These are phyloP conservation scores for Buathra laborator DNA, from an alignment of 2,888 invertebrate genomes.

Conservation along the genomic window DNA sequence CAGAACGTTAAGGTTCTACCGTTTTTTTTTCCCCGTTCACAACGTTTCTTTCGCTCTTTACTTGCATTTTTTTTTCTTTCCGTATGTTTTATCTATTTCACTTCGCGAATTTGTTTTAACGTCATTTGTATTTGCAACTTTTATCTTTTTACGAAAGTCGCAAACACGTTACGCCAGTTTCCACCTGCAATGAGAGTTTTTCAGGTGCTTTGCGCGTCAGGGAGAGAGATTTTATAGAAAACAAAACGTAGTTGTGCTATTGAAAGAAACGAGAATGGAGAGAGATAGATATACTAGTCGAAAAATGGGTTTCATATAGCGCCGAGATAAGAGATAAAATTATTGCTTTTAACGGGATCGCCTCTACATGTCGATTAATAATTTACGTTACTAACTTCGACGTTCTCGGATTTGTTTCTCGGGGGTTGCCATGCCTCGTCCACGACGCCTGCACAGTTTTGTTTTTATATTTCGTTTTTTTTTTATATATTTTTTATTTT, in stretches of 20 bases:
- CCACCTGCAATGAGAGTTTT: slow-evolving; percentile 20
- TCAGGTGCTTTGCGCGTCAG: slow-evolving; percentile 52
- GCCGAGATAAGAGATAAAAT: slow-evolving; percentile 39
- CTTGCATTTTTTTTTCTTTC: slow-evolving; percentile 9
- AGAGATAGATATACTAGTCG: slow-evolving; percentile 75
- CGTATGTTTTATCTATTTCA: slow-evolving; percentile 2
- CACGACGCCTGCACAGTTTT: slow-evolving; percentile 48
- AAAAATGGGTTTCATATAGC: slow-evolving; percentile 62
- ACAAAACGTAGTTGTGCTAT: slow-evolving; percentile 7
- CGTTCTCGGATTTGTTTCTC: slow-evolving; percentile 49
- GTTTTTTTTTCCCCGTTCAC: slow-evolving; percentile 22
- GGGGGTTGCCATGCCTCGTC: slow-evolving; percentile 58
- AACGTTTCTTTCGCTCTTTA: slow-evolving; percentile 48
- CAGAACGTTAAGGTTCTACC: slow-evolving; percentile 49
- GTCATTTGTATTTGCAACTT: slow-evolving; percentile 34
- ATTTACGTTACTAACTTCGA: slow-evolving; percentile 56
- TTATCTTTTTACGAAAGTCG: slow-evolving; percentile 40
- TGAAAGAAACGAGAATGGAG: slow-evolving; percentile 45
- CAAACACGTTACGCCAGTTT: slow-evolving; percentile 11
- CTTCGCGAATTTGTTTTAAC: neutral
- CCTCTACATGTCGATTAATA: slow-evolving; percentile 58
- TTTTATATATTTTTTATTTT: slow-evolving; percentile 29
- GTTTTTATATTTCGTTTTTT: slow-evolving; percentile 32
- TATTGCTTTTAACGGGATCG: slow-evolving; percentile 56
- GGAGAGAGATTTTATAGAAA: neutral